phyloP scores from a whole-genome alignment of 2,797 vertebrate genomes.

The Sandelia bainsii region DNA sequence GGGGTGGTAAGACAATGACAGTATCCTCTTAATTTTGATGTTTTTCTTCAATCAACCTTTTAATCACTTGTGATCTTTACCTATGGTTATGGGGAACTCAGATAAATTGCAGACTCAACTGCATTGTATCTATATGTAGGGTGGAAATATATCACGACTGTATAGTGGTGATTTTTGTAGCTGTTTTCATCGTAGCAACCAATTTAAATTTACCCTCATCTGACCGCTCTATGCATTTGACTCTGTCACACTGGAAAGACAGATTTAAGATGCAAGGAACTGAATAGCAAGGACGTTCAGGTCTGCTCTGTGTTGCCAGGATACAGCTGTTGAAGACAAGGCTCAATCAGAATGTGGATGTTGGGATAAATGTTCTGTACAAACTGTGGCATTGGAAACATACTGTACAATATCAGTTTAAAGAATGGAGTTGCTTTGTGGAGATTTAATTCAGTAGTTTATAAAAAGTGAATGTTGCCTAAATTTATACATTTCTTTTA shows the following conservation, averaged over 20 bases:
- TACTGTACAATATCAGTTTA: constrained; percentile 25
- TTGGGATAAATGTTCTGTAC: constrained; percentile 61
- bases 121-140: neutral
- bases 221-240: constrained; percentile 67
- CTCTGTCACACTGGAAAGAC: constrained; percentile 61
- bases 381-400: constrained; percentile 55
- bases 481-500: constrained; percentile 28
- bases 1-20: neutral
- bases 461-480: constrained; percentile 2
- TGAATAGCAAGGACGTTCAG: constrained; percentile 76
- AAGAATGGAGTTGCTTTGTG: constrained; percentile 41
- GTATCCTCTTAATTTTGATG: constrained; percentile 2
- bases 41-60: constrained; percentile 10
- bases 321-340: constrained; percentile 76
- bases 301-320: constrained; percentile 82
- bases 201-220: constrained; percentile 72
- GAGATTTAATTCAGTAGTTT: constrained; percentile 3
- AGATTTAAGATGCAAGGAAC: constrained; percentile 77
- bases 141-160: constrained; percentile 9
- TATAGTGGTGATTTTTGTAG: constrained; percentile 11
- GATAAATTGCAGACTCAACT: neutral
- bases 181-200: constrained; percentile 61
- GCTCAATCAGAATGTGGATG: constrained; percentile 58
- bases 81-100: neutral
- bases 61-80: neutral